These are phyloP conservation scores for Lynx canadensis DNA, from an alignment of 2,113 vertebrate genomes.

Conservation along the genomic window DNA sequence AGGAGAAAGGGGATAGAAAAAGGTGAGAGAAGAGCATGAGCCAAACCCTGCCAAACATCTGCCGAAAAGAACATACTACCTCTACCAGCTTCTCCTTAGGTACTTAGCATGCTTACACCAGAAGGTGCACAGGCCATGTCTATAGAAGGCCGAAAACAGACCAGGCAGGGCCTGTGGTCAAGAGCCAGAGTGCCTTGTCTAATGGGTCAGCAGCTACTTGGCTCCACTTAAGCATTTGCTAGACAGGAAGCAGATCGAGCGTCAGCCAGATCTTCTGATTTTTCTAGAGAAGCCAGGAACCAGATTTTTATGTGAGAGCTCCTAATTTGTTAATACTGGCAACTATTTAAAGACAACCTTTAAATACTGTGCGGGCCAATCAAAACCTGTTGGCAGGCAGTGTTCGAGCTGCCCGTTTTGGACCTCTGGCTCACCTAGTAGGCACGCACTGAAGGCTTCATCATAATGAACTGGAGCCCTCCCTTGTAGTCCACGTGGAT, in stretches of 20 bases:
- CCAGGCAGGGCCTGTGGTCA: not conserved
- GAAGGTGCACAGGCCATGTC: rapidly evolving
- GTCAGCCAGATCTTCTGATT: slow-evolving; percentile 46
- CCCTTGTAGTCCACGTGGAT: not conserved
- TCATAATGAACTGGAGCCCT: not conserved
- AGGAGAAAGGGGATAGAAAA: not conserved
- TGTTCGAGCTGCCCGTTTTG: not conserved
- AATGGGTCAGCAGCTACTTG: not conserved
- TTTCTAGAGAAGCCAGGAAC: slow-evolving; percentile 57
- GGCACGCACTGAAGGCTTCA: not conserved
- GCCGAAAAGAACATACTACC: not conserved
- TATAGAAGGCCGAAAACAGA: not conserved
- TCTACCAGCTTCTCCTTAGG: not conserved
- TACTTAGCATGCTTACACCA: not conserved
- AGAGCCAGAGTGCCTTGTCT: not conserved
- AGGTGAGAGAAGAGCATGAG: not conserved
- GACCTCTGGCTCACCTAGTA: slow-evolving; percentile 36
- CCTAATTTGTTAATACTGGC: slow-evolving; percentile 49
- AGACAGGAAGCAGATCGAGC: not conserved
- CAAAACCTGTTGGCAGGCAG: not conserved
- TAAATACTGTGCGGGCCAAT: not conserved
- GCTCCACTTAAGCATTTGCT: not conserved
- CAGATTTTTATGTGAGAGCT: slow-evolving; percentile 41
- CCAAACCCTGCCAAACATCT: not conserved
- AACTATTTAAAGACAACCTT: slow-evolving; percentile 30